Evolutionary conservation across 2,888 invertebrate genomes (phyloP), one percentile per base, ranked within the genome.

Genomic region (Cryptocephalus primarius): DNA sequence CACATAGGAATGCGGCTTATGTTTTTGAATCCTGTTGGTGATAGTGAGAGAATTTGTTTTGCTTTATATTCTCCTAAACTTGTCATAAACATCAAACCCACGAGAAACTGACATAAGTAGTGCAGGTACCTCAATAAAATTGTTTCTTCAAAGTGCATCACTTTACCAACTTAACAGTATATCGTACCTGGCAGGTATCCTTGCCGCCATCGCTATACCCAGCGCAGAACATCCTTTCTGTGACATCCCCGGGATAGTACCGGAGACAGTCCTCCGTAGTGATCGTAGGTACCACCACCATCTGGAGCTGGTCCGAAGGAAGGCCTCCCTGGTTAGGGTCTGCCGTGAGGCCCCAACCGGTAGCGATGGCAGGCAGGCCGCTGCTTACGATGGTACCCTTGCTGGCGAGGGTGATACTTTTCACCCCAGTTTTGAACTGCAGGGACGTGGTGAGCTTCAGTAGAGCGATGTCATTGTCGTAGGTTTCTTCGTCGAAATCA

Each of bases 401-500:
- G n/a, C 11, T 67, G 32, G 72, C 70, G 39, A 76, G 53, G 9
- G 63, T 53, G 12, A 61, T 50, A 0, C 73, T 70, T 48, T 70
- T 59, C 1, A 75, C 67, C n/a, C 63, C 64, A 68, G 33, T 69
- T 57, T 58, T 58, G 8, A 67, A 48, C 13, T 48, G 49, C 10
- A 76, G 64, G 0, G 68, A 66, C 0, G 69, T 58, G 57, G 69
- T 69, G 47, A 77, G 64, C 22, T 62, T 61, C 10, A 77, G 63
- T 32, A 77, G 61, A 1, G 72, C 74, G 2, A 75, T 73, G 55
- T 77, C 77, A 49, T 74, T 70, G 50, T 73, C 70, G 60, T 73
- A 74, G 1, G 69, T 68, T 52, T 70, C 69, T 57, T 67, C 67
- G 52, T 70, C 61, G 63, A 75, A 77, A 2, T 66, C 62, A 0